These are phyloP conservation scores for Crepidodera aurea DNA, from an alignment of 2,888 invertebrate species.

Conservation along the genomic window DNA sequence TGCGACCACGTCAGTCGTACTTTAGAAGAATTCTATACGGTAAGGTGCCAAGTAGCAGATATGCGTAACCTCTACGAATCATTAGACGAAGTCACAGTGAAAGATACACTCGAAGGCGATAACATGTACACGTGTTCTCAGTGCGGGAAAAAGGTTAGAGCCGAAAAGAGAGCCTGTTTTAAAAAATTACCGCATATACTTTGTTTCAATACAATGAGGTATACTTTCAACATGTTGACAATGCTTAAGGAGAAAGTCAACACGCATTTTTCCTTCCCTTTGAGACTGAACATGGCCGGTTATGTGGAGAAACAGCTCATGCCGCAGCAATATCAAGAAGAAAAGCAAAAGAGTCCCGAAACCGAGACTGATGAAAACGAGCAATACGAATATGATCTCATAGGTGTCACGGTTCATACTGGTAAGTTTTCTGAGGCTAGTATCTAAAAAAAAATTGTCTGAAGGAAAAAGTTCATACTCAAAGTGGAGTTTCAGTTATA, in stretches of 20 bases:
- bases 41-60: constrained; percentile 95
- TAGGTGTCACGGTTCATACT: constrained; percentile 94
- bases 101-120: constrained; percentile 95
- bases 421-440: too few relatives aligned
- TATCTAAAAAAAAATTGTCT: too few relatives aligned
- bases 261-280: constrained; percentile 95
- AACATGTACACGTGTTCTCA: constrained; percentile 98
- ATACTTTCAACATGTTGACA: constrained; percentile 96
- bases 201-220: constrained; percentile 97
- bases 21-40: constrained; percentile 95
- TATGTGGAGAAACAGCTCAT: constrained; percentile 94
- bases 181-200: constrained; percentile 92
- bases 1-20: constrained; percentile 95
- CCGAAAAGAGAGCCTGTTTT: constrained; percentile 86
- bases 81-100: constrained; percentile 95
- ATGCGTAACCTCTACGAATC: constrained; percentile 96
- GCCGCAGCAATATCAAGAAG: constrained; percentile 86
- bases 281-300: constrained; percentile 91
- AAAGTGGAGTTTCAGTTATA: too few relatives aligned
- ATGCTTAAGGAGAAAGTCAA: constrained; percentile 98
- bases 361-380: constrained; percentile 69
- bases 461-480: too few relatives aligned
- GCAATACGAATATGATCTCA: constrained; percentile 74
- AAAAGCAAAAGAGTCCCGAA: constrained; percentile 65
- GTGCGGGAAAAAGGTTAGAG: constrained; percentile 93